Percentiles rank a stretch among this genome's conserved stretches.
Evolutionary conservation across 2,888 invertebrate species (phyloP).

Genomic region (Smittia sp.): DNA sequence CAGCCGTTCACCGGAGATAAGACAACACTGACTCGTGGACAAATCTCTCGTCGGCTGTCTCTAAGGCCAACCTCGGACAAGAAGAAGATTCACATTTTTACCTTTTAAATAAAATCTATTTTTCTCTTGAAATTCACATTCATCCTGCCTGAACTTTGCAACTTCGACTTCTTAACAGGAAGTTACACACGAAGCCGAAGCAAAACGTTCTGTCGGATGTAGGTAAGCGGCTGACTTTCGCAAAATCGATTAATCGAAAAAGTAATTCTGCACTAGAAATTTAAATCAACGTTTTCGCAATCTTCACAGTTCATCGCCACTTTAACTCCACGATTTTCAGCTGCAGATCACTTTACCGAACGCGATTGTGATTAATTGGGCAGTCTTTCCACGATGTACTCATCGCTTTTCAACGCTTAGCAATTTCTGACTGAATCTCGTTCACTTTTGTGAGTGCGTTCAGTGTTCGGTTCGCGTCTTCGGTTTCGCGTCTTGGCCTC

Average conservation of each 20-base stretch:
- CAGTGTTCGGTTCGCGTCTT: too few relatives aligned
- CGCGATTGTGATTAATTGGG: conserved; percentile 31
- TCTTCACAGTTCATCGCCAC: conserved; percentile 1
- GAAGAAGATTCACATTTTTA: conserved; percentile 39
- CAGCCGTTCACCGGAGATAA: neutral
- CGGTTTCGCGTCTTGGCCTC: too few relatives aligned
- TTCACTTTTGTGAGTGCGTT: too few relatives aligned
- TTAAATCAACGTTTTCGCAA: neutral
- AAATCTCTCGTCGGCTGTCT: conserved; percentile 20
- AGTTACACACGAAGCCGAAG: conserved; percentile 20
- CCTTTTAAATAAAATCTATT: conserved; percentile 41
- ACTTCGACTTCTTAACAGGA: neutral
- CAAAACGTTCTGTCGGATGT: neutral
- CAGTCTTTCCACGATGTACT: conserved; percentile 24
- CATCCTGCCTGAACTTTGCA: conserved; percentile 33
- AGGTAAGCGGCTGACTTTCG: conserved; percentile 32
- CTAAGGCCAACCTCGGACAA: conserved; percentile 33
- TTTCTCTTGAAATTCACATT: conserved; percentile 40
- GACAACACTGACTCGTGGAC: neutral
- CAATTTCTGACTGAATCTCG: neutral
- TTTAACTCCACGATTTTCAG: conserved; percentile 9
- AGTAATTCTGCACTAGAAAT: conserved; percentile 18
- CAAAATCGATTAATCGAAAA: conserved; percentile 39
- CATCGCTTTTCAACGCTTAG: neutral
- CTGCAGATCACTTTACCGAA: conserved; percentile 9